Percentiles rank a stretch among this genome's conserved stretches.
phyloP scores from a whole-genome alignment of 2,888 invertebrate species.

The Melitaea athalia region DNA sequence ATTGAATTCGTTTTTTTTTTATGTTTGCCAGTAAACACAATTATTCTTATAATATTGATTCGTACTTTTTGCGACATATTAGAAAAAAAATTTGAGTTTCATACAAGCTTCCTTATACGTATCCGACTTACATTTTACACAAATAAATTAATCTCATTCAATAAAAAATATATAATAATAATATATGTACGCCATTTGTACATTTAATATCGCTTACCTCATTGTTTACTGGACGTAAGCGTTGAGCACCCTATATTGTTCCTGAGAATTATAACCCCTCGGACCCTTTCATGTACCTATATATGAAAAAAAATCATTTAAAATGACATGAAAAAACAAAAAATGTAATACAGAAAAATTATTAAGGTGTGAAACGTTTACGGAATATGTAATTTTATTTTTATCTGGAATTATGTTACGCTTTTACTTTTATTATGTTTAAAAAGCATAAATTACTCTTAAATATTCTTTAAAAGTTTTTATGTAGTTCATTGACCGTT shows the following conservation, averaged over 20 bases:
- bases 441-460: too few relatives aligned
- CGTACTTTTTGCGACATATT: too few relatives aligned
- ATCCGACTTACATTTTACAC: background rate
- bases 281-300: background rate
- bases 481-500: too few relatives aligned
- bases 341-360: background rate
- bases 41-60: too few relatives aligned
- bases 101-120: background rate
- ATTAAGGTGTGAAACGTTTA: background rate
- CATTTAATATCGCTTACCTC: constrained; percentile 16
- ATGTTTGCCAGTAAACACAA: too few relatives aligned
- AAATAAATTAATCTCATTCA: background rate
- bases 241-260: constrained; percentile 13
- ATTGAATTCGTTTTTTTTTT: too few relatives aligned
- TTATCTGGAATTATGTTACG: background rate
- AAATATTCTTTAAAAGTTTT: too few relatives aligned
- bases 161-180: constrained; percentile 6
- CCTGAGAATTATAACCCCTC: constrained; percentile 14
- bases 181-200: constrained; percentile 15
- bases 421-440: too few relatives aligned
- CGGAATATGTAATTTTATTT: background rate
- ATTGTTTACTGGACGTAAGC: constrained; percentile 24
- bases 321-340: background rate
- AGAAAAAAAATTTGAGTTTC: too few relatives aligned
- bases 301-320: constrained; percentile 10